Percentiles rank a stretch among this genome's conserved stretches.
Conservation (phyloP, 53 echinoderm and acorn worm species). For the Pentamera pediparva region DNA sequence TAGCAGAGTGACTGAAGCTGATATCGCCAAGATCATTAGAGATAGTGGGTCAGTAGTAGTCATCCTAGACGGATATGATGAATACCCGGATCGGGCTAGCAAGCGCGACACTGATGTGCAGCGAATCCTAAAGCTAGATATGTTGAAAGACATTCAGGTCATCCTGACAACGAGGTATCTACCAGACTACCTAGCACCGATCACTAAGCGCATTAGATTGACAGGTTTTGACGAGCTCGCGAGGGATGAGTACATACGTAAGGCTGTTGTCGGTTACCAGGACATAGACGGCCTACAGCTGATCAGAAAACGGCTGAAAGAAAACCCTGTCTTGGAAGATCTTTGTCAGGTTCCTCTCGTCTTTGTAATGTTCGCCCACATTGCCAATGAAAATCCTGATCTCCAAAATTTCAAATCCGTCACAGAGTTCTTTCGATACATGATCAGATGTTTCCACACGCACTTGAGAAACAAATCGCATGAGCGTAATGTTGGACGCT, state of each 20-base stretch:
- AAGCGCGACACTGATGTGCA: not conserved
- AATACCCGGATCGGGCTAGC: not conserved
- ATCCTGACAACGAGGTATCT: slow-evolving; percentile 4
- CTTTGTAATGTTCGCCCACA: slow-evolving; percentile 8
- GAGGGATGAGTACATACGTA: not conserved
- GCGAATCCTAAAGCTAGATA: not conserved
- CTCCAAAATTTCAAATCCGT: not conserved
- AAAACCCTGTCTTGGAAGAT: not conserved
- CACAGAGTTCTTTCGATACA: not conserved
- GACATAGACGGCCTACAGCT: not conserved
- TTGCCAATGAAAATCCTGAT: not conserved
- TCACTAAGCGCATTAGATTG: not conserved
- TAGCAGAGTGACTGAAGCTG: not conserved
- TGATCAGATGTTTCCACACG: not conserved
- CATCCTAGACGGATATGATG: not conserved
- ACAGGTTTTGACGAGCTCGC: not conserved
- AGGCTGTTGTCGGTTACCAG: not conserved
- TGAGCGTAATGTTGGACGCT: not conserved
- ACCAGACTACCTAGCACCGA: not conserved
- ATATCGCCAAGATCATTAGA: not conserved
- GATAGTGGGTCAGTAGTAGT: not conserved
- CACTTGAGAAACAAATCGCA: not conserved
- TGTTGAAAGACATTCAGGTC: not conserved
- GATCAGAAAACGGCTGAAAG: not conserved
- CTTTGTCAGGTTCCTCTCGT: slow-evolving; percentile 10